Evolutionary conservation across 2,888 invertebrate species (phyloP).

Genomic region (Limnephilus auricula): DNA sequence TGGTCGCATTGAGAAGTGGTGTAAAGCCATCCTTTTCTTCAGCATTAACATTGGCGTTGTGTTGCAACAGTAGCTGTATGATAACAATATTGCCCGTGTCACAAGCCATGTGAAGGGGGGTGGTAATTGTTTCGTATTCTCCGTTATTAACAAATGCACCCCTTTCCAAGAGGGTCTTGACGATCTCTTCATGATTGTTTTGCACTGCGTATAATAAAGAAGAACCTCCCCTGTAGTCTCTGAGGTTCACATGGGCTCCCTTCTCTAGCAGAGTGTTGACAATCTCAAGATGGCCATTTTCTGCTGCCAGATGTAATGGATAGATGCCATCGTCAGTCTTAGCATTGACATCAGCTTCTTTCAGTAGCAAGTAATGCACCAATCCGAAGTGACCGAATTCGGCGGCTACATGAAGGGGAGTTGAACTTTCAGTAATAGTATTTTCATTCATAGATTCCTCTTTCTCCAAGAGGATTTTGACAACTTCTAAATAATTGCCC

Average conservation of each 20-base stretch:
- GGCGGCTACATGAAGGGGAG: not conserved
- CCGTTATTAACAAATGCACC: not conserved
- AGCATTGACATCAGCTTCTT: conserved; percentile 17
- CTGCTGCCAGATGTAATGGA: conserved; percentile 5
- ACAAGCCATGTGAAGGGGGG: not conserved
- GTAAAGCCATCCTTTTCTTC: not conserved
- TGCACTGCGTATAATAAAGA: not conserved
- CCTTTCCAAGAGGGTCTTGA: not conserved
- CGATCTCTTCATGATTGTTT: not conserved
- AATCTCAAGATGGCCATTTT: conserved; percentile 12
- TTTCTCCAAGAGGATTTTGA: too few relatives aligned
- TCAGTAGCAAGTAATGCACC: not conserved
- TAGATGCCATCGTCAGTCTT: not conserved
- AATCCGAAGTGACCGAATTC: not conserved
- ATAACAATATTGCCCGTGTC: not conserved
- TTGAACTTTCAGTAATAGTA: not conserved
- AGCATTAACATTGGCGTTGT: not conserved
- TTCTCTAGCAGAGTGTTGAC: not conserved
- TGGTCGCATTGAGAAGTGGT: not conserved
- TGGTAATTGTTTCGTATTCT: not conserved
- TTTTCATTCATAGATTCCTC: not conserved
- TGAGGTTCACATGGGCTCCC: not conserved
- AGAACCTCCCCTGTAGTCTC: not conserved
- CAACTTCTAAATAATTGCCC: too few relatives aligned
- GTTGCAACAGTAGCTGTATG: not conserved